Evolutionary conservation across 2,113 vertebrate genomes (phyloP).

Genomic region (Chunga burmeisteri): DNA sequence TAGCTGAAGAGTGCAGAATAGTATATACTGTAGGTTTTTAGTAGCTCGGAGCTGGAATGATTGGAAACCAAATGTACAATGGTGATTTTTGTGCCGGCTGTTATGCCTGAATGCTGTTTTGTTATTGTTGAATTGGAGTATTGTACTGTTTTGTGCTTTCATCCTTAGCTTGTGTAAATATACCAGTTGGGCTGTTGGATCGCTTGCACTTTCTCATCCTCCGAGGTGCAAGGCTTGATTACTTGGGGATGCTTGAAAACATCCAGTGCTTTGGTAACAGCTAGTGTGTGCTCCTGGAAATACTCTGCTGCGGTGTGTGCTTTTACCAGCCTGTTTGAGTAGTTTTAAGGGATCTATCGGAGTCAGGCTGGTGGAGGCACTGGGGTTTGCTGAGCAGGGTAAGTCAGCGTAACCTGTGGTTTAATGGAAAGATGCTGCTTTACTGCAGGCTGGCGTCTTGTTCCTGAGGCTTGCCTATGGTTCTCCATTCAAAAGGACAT

Average conservation of each 20-base stretch:
- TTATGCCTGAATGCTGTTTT: slow-evolving; percentile 37
- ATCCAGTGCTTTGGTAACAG: accelerated
- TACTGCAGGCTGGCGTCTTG: neutral
- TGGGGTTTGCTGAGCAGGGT: neutral
- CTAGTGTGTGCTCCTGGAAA: neutral
- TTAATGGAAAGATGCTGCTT: neutral
- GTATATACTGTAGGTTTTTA: neutral
- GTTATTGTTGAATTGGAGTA: slow-evolving; percentile 32
- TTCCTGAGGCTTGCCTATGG: neutral
- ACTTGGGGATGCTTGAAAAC: neutral
- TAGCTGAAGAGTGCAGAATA: neutral
- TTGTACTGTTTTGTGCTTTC: neutral
- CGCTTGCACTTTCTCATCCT: accelerated
- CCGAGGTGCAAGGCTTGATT: neutral
- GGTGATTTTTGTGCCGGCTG: slow-evolving; percentile 27
- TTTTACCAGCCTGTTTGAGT: accelerated
- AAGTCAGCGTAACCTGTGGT: accelerated
- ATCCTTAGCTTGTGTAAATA: neutral
- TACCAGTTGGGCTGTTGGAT: neutral
- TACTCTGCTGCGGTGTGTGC: accelerated
- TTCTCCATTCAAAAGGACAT: neutral
- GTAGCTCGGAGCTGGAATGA: neutral
- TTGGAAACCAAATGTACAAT: neutral
- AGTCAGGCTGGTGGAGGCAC: neutral
- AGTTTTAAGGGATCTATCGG: neutral